Base-by-base conservation (phyloP, 2,888 invertebrate genomes). In the Oligia strigilis region DNA sequence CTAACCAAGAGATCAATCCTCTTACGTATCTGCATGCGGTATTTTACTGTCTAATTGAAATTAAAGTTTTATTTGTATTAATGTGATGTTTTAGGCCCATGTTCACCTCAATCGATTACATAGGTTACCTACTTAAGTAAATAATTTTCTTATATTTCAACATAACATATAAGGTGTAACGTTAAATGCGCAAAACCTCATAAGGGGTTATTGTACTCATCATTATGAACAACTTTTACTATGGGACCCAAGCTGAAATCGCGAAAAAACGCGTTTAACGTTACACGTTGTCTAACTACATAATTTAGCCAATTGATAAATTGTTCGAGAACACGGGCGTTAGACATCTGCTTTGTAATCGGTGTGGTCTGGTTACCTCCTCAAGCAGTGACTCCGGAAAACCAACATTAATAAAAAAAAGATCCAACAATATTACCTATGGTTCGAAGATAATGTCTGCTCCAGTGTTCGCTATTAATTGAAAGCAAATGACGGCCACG, bases 1-100 rank as follows among this genome's bases (percentile, higher is more conserved):
- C 40, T 64, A 60, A 73, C 60, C 11, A 71, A 78, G 60, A 36
- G 52, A 83, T 66, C 23, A 73, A 83, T 74, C 52, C 70, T 73
- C 13, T 69, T 49, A 60, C 11, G 36, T 9, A 19, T 70, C 2
- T 19, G 58, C 11, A 13, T 36, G 14, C 40, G 46, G 69, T 58
- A 14, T 36, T 65, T 65, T 23, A 67, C 17, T 43, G 71, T 52
- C 19, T 49, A n/a, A 64, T 67, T 72, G 9, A 19, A 66, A 40
- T 43, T 0, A 17, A 17, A 43, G 58, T 67, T 43, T 43, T 58
- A 19, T 72, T 43, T 52, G 2, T 55, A 58, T 43, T 29, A 14
- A 13, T 13, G 19, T 5, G 19, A 43, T 29, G 58, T 4, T 29
- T 62, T 36, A 64, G 14, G 29, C 4, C 29, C 2, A 29, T 17